These are phyloP conservation scores for Babyrousa celebensis DNA, from an alignment of 2,797 vertebrate genomes.

Conservation along the genomic window DNA sequence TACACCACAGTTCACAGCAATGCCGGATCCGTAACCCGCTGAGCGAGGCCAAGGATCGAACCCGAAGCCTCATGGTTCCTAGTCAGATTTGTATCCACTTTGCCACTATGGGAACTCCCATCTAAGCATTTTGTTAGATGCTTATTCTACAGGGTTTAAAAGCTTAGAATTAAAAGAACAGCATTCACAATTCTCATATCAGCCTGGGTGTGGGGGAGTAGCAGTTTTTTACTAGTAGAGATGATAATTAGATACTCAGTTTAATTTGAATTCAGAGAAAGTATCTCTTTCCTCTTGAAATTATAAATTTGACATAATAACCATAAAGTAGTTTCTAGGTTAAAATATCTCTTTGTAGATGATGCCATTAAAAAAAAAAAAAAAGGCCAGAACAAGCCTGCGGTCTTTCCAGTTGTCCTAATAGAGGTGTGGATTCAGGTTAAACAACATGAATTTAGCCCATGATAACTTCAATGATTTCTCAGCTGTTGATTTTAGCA, in stretches of 20 bases:
- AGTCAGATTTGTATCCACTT: too few relatives aligned
- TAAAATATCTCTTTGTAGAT: not conserved
- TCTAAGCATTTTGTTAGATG: too few relatives aligned
- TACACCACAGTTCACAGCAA: too few relatives aligned
- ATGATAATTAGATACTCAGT: not conserved
- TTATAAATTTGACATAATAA: not conserved
- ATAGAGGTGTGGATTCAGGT: not conserved
- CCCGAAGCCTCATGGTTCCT: too few relatives aligned
- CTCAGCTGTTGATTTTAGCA: not conserved
- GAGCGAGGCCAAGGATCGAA: too few relatives aligned
- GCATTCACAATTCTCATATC: not conserved
- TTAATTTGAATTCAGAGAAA: conserved; percentile 48
- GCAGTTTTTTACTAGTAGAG: not conserved
- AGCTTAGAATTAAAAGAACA: not conserved
- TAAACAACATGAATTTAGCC: not conserved
- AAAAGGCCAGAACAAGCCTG: not conserved
- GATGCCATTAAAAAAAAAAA: not conserved
- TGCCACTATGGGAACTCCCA: too few relatives aligned
- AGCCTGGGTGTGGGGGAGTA: not conserved
- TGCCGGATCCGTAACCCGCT: too few relatives aligned
- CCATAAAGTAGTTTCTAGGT: not conserved
- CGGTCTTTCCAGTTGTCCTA: not conserved
- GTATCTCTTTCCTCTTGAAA: not conserved
- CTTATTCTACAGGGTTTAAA: not conserved
- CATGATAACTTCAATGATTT: not conserved